These are phyloP conservation scores for Drosophila lowei DNA, from an alignment of 1,140 invertebrate species.

Conservation along the genomic window DNA sequence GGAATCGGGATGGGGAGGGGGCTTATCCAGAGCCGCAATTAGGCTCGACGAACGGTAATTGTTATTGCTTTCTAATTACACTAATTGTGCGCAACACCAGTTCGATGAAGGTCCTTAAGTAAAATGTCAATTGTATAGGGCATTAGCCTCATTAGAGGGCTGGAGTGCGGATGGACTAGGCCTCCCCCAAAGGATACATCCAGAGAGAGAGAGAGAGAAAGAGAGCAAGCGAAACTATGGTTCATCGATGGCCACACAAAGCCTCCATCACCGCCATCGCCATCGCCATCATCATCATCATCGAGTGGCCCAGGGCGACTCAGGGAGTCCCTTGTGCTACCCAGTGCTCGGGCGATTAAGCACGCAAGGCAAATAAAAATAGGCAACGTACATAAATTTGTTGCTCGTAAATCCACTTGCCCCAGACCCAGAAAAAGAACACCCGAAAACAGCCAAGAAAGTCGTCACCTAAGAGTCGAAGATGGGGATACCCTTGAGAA, in stretches of 20 bases:
- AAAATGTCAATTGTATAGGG: slow-evolving; percentile 75
- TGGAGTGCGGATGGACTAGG: slow-evolving; percentile 9
- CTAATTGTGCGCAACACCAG: slow-evolving; percentile 63
- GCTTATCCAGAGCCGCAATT: slow-evolving; percentile 31
- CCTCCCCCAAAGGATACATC: too few species aligned
- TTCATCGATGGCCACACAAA: slow-evolving; percentile 35
- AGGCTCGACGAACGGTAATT: slow-evolving; percentile 59
- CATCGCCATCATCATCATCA: slow-evolving; percentile 16
- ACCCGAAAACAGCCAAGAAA: slow-evolving; percentile 30
- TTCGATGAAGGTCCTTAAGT: slow-evolving; percentile 69
- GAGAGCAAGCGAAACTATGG: slow-evolving; percentile 45
- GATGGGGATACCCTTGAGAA: too few species aligned
- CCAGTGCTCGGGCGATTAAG: slow-evolving; percentile 67
- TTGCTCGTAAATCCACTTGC: slow-evolving; percentile 77
- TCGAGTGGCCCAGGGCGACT: slow-evolving; percentile 45
- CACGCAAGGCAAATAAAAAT: slow-evolving; percentile 81
- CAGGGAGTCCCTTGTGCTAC: slow-evolving; percentile 32
- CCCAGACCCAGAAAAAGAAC: slow-evolving; percentile 39
- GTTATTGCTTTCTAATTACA: slow-evolving; percentile 82
- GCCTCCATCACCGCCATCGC: slow-evolving; percentile 5
- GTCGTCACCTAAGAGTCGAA: too few species aligned
- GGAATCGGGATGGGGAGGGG: slow-evolving; percentile 16
- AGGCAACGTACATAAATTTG: slow-evolving; percentile 81
- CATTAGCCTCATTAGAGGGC: slow-evolving; percentile 63
- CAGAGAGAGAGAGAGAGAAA: neutral